phyloP scores from a whole-genome alignment of 2,113 vertebrate species.

The Megalops atlanticus region DNA sequence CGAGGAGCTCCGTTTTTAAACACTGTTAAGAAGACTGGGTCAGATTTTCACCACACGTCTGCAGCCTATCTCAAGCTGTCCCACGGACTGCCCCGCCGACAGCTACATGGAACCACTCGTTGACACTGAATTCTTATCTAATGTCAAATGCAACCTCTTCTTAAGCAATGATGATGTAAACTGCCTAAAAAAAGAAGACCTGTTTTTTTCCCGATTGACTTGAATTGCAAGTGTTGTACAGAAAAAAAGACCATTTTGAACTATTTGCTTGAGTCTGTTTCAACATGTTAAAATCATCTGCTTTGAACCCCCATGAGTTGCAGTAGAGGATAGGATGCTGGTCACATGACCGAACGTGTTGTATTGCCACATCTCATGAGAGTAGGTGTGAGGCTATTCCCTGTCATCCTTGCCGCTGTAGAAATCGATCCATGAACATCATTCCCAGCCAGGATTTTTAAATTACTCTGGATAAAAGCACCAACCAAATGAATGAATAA shows the following conservation, averaged over 20 bases:
- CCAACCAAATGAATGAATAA: slow-evolving; percentile 16
- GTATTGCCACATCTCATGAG: neutral
- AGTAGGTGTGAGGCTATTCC: slow-evolving; percentile 2
- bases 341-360: neutral
- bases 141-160: slow-evolving; percentile 6
- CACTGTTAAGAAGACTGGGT: neutral
- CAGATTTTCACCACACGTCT: neutral
- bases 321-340: neutral
- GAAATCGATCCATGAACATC: neutral
- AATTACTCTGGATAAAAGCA: neutral
- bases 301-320: slow-evolving; percentile 4
- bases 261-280: neutral
- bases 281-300: neutral
- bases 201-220: neutral
- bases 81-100: neutral
- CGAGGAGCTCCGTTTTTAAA: neutral
- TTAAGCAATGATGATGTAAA: neutral
- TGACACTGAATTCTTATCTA: neutral
- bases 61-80: neutral
- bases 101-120: neutral
- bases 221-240: neutral
- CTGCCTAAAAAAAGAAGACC: neutral
- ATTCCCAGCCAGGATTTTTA: neutral
- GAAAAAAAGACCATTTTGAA: neutral
- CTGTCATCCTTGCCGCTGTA: neutral